Conservation (phyloP, 2,113 vertebrate species). For the Vulpes lagopus region DNA sequence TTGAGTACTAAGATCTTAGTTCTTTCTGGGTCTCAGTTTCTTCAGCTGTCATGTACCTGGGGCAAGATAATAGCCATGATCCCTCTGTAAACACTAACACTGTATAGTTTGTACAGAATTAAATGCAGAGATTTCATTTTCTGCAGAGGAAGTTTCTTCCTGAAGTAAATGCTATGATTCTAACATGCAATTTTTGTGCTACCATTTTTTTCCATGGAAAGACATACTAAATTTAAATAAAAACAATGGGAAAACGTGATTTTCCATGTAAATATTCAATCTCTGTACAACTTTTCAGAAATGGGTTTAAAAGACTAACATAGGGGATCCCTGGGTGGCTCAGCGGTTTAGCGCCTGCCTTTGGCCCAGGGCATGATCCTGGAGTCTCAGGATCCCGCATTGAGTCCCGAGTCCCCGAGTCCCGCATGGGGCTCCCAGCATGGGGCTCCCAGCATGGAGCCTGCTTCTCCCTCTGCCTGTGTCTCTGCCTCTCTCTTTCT, state of each 20-base stretch:
- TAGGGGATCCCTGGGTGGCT: no score
- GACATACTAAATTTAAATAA: background rate
- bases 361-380: no score
- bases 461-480: no score
- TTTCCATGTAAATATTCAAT: background rate
- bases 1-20: background rate
- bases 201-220: background rate
- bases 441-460: no score
- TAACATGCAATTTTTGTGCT: background rate
- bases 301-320: constrained; percentile 7
- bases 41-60: background rate
- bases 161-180: constrained; percentile 12
- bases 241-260: constrained; percentile 28
- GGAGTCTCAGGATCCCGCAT: no score
- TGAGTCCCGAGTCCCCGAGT: no score
- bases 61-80: background rate
- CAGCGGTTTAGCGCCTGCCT: no score
- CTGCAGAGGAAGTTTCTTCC: background rate
- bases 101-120: constrained; percentile 13
- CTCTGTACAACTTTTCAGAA: constrained; percentile 20
- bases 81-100: background rate
- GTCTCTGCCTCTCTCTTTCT: no score
- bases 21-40: background rate
- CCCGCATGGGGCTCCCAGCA: no score
- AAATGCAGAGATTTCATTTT: background rate